phyloP scores from a whole-genome alignment of 1,140 invertebrate species.

The Anadara kagoshimensis region DNA sequence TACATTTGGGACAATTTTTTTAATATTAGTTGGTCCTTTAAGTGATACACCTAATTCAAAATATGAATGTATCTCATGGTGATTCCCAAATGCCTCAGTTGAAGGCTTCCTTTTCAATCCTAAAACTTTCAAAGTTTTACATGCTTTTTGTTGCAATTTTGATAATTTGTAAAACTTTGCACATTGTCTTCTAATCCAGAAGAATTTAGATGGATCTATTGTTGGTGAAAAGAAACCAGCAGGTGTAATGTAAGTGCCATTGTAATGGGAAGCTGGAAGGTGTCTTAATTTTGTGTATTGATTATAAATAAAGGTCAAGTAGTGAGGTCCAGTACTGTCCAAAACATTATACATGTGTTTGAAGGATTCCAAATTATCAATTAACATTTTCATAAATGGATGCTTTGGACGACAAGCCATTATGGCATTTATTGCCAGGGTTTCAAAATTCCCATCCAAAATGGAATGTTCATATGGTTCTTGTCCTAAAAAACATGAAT shows the following conservation, averaged over 20 bases:
- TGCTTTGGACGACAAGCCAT: conserved; percentile 66
- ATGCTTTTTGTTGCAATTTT: conserved; percentile 55
- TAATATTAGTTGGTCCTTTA: conserved; percentile 54
- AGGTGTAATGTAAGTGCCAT: conserved; percentile 59
- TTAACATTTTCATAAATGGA: conserved; percentile 65
- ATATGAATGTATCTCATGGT: conserved; percentile 71
- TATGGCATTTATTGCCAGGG: conserved; percentile 68
- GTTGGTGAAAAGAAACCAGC: conserved; percentile 68
- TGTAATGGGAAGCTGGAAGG: conserved; percentile 25
- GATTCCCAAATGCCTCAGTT: conserved; percentile 60
- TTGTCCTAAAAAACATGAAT: conserved; percentile 66
- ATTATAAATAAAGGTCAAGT: conserved; percentile 59
- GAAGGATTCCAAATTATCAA: conserved; percentile 60
- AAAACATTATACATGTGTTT: conserved; percentile 67
- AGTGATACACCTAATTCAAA: conserved; percentile 54
- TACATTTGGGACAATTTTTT: conserved; percentile 51
- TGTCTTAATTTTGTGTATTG: conserved; percentile 38
- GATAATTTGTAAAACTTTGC: conserved; percentile 49
- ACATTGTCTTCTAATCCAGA: conserved; percentile 56
- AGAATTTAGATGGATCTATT: conserved; percentile 62
- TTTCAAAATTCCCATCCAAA: conserved; percentile 64
- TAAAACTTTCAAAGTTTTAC: conserved; percentile 58
- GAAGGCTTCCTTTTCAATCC: conserved; percentile 50
- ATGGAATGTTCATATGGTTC: conserved; percentile 70
- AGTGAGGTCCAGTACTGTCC: conserved; percentile 69